Evolutionary conservation across 1,140 invertebrate genomes (phyloP), one percentile per base, ranked within the genome.

Genomic region (Oncopodura yosiiana): DNA sequence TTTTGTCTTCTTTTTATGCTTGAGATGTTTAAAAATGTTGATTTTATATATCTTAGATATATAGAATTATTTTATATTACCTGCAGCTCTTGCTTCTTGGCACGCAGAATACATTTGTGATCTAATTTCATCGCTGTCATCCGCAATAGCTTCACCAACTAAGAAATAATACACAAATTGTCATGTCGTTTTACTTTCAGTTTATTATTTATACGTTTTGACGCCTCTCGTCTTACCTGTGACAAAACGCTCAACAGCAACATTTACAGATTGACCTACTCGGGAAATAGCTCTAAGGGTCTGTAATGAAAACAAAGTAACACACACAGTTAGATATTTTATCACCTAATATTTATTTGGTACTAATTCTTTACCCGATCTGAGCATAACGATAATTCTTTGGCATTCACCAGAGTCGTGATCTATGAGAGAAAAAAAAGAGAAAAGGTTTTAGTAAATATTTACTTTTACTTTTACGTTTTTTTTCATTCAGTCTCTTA

Each of bases 51-150:
- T 12, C 42, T 11, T 5, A 27, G 12, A 44, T 9, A 44, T 11
- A 21, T 5, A 24, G 8, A 21, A 21, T 8, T 43, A 32, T 66
- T 71, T n/a, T n/a, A n/a, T n/a, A n/a, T 72, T 73, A 95, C 94
- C 94, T 67, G 94, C 92, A 66, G 86, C 80, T 63, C 93, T 75
- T 6, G 94, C 94, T 68, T 98, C 94, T 68, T 91, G 90, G 73
- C 94, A 98, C 6, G 94, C 93, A 63, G 94, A 87, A 69, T 92
- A 94, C 93, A 99, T 97, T 67, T 95, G 93, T 65, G 85, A 81
- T 62, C 91, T 86, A 61, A 98, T 93, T 71, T 98, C 94, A 12
- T 85, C 82, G 76, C 97, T 96, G 76, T 97, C 93, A 73, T 95
- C 91, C 24, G 92, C 94, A 67, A 99, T 97, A 57, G 92, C 90